A percentile compares a stretch with the other conserved stretches of the same genome.
These are phyloP conservation scores for Rhinophrynus dorsalis DNA, from an alignment of 2,797 vertebrate species.

Conservation along the genomic window DNA sequence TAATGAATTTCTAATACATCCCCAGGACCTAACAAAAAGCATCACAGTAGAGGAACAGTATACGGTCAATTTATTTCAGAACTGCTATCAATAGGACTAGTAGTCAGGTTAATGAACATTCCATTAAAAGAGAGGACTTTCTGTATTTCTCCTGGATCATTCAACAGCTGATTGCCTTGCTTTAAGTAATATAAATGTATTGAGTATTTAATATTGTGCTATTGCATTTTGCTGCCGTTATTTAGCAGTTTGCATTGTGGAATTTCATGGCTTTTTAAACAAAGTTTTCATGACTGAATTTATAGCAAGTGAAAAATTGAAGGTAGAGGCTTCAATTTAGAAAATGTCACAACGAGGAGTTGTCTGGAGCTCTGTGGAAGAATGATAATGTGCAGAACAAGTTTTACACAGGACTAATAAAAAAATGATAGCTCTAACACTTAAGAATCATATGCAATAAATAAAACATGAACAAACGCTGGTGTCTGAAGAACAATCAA, in stretches of 20 bases:
- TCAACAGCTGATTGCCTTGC: slow-evolving; percentile 20
- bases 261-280: slow-evolving; percentile 39
- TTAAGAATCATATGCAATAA: slow-evolving; percentile 10
- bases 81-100: slow-evolving; percentile 20
- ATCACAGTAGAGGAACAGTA: neutral
- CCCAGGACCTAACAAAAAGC: neutral
- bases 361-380: neutral
- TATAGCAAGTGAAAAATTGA: slow-evolving; percentile 31
- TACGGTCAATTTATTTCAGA: slow-evolving; percentile 33
- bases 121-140: slow-evolving; percentile 25
- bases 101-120: slow-evolving; percentile 35
- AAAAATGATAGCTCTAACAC: slow-evolving; percentile 3
- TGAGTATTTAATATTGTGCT: slow-evolving; percentile 23
- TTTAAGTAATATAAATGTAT: slow-evolving; percentile 40
- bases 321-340: slow-evolving; percentile 18
- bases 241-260: slow-evolving; percentile 31
- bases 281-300: slow-evolving; percentile 13
- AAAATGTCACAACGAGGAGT: slow-evolving; percentile 28
- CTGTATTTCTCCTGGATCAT: slow-evolving; percentile 23
- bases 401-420: slow-evolving; percentile 2
- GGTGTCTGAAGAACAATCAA: neutral
- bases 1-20: slow-evolving; percentile 18
- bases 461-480: slow-evolving; percentile 30
- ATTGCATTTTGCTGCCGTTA: slow-evolving; percentile 42
- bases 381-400: neutral